Evolutionary conservation across 2,113 vertebrate genomes (phyloP).

Genomic region (Channa maculata): DNA sequence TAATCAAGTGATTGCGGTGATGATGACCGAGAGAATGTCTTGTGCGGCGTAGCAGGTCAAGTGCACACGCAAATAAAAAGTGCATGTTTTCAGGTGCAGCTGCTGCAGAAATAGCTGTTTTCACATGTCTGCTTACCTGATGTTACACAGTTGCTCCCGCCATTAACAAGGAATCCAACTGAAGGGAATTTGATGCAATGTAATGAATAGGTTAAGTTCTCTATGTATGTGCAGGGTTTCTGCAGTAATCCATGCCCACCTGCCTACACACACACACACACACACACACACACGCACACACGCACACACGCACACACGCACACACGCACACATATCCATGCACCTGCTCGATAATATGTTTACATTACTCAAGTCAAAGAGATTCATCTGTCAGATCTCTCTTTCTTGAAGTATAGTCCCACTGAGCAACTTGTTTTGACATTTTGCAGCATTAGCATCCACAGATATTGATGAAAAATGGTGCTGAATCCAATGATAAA

Average conservation of each 20-base stretch:
- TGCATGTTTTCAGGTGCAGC: not conserved
- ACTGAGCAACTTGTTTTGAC: conserved; percentile 61
- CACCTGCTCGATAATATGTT: conserved; percentile 24
- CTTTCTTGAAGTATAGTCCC: conserved; percentile 19
- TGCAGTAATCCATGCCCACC: too few species aligned
- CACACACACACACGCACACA: not conserved
- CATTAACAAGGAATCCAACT: not conserved
- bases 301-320: not conserved
- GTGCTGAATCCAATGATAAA: conserved; percentile 53
- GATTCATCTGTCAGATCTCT: conserved; percentile 31
- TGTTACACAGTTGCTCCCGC: conserved; percentile 3
- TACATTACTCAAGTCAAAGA: conserved; percentile 49
- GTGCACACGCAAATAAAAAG: conserved; percentile 12
- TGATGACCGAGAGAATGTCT: conserved; percentile 32
- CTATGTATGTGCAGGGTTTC: not conserved
- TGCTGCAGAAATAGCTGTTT: not conserved
- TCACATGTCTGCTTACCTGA: not conserved
- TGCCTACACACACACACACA: not conserved
- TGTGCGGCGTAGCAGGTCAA: conserved; percentile 22
- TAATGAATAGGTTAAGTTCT: not conserved
- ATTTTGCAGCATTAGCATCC: conserved; percentile 29
- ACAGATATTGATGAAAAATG: conserved; percentile 64
- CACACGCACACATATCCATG: not conserved
- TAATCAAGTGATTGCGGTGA: conserved; percentile 68
- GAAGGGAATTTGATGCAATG: not conserved